A percentile compares a stretch with the other conserved stretches of the same genome.
phyloP scores from a whole-genome alignment of 2,113 vertebrate species.

The Gymnarchus niloticus region DNA sequence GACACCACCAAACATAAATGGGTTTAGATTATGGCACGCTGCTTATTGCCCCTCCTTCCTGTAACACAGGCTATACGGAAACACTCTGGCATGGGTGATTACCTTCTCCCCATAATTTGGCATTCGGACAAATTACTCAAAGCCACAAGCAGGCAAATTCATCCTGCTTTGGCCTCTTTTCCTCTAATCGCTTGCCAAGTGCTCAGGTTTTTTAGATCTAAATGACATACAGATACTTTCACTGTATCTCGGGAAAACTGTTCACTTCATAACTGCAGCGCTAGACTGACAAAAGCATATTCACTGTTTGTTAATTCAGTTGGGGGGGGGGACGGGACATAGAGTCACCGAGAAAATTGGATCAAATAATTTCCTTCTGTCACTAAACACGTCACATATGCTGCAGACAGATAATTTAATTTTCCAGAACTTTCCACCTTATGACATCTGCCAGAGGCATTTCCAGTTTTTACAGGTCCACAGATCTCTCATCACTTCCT shows the following conservation, averaged over 20 bases:
- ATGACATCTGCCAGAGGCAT: too few relatives aligned
- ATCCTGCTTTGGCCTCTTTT: background rate
- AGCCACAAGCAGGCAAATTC: background rate
- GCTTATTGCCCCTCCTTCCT: background rate
- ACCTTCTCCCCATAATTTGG: background rate
- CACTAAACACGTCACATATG: too few relatives aligned
- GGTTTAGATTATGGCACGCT: background rate
- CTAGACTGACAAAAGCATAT: too few relatives aligned
- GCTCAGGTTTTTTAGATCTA: background rate
- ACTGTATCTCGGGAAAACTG: too few relatives aligned
- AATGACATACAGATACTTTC: too few relatives aligned
- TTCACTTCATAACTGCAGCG: too few relatives aligned
- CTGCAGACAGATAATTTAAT: too few relatives aligned
- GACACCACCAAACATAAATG: background rate
- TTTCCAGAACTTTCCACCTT: too few relatives aligned
- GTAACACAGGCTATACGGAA: background rate
- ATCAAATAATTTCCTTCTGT: too few relatives aligned
- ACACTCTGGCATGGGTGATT: background rate
- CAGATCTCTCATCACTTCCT: background rate
- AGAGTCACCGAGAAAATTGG: too few relatives aligned
- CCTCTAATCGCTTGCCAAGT: background rate
- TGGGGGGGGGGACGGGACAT: too few relatives aligned
- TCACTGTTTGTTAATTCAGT: too few relatives aligned
- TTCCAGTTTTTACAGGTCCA: background rate
- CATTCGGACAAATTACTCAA: background rate